Base-by-base conservation (phyloP, 1,140 invertebrate species). In the Pissodes strobi region DNA sequence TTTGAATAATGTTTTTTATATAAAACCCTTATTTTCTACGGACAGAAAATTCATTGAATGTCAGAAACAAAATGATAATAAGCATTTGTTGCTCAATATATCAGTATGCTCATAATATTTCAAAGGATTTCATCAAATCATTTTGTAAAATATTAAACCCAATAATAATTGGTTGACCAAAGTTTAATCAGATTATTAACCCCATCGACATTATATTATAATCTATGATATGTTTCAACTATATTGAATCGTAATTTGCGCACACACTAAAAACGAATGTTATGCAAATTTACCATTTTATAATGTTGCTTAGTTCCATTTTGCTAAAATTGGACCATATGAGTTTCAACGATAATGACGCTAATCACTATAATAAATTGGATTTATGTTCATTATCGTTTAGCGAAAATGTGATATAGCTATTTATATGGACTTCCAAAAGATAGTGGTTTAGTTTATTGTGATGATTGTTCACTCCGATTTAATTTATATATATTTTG, bases 361-460 rank as follows among this genome's bases (percentile, higher is more conserved):
- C n/a, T n/a, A n/a, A n/a, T n/a, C n/a, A n/a, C n/a, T 8, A 6
- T 49, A 49, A 49, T 49, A 49, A 21, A 49, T 49, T 49, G 12
- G 25, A 49, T 49, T 49, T 49, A 49, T 49, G 46, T 49, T 49
- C 22, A 49, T 49, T 49, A 21, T 22, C 18, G 46, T 23, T 49
- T 22, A 43, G 21, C 46, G 12, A 12, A 49, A 49, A 49, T 49
- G 15, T n/a, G n/a, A n/a, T n/a, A n/a, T n/a, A n/a, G n/a, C n/a
- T n/a, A n/a, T n/a, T n/a, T n/a, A n/a, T n/a, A n/a, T n/a, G n/a
- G n/a, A n/a, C n/a, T n/a, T n/a, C n/a, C n/a, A n/a, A n/a, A n/a
- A n/a, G n/a, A n/a, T n/a, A n/a, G n/a, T n/a, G n/a, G n/a, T n/a
- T n/a, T n/a, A n/a, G n/a, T n/a, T n/a, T n/a, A n/a, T n/a, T n/a